Base-by-base conservation (phyloP, 2,113 vertebrate genomes). In the Aptenodytes patagonicus region DNA sequence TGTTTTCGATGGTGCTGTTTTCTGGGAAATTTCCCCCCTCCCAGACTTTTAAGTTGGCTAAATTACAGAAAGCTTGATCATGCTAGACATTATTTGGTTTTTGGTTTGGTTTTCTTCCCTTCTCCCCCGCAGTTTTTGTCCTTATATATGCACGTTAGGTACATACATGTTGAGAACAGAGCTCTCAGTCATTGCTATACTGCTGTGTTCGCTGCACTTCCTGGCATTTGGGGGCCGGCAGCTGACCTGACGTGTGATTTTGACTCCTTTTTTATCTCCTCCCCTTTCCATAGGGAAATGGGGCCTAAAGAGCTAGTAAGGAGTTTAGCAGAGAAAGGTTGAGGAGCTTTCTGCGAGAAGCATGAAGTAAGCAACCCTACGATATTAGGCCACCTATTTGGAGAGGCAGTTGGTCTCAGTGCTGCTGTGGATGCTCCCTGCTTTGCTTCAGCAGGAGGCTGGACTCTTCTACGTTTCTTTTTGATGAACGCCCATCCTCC, bases 31-130 rank as follows among this genome's bases (percentile, higher is more conserved):
- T 70, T 65, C 3, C 10, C 6, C 20, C 25, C 29, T 60, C 44
- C 1, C 11, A 40, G 40, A 26, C 9, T 49, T 69, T 77, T 16
- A n/a, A 60, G 18, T 18, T 76, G 36, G 18, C 8, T 32, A 47
- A 76, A 52, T 47, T 92, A 65, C 72, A 72, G 61, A 60, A 71
- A 42, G 29, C 19, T 64, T 60, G 20, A 79, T 68, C 14, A 9
- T n/a, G 8, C 17, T 25, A 61, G 31, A 55, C 7, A 17, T 18
- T 0, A 38, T 58, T 51, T 71, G 15, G 1, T 0, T 13, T 81
- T 78, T 26, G 11, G 7, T 54, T 73, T 87, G 36, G 3, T 58
- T 91, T 94, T 70, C 10, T 57, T 72, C 49, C 47, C 21, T 71
- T 66, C 15, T 71, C 6, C 25, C 15, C 9, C 17, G 14, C 2